phyloP scores from a whole-genome alignment of 2,113 vertebrate species.

The Benitochromis conjunctus region DNA sequence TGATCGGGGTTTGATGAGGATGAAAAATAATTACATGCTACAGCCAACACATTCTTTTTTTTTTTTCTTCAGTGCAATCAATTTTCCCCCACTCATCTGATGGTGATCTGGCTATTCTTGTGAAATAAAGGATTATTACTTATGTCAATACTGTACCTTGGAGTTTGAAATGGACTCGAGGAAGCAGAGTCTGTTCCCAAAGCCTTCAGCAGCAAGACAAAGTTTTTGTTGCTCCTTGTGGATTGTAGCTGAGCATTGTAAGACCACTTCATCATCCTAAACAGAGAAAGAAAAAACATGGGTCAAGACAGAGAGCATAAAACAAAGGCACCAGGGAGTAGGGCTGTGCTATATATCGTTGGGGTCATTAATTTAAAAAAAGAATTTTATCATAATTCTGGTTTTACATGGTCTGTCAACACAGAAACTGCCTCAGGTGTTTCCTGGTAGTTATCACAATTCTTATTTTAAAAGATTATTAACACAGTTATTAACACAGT shows the following conservation, averaged over 20 bases:
- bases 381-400: no score
- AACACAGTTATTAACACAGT: no score
- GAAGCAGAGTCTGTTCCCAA: conserved; percentile 96
- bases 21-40: neutral
- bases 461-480: no score
- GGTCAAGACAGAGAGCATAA: neutral
- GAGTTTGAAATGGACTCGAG: conserved; percentile 96
- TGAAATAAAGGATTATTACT: neutral
- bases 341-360: neutral
- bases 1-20: neutral
- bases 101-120: neutral
- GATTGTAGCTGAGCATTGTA: conserved; percentile 88
- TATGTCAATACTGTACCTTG: conserved; percentile 75
- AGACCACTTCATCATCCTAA: conserved; percentile 94
- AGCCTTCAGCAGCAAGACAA: conserved; percentile 94
- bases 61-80: neutral
- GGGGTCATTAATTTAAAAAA: neutral
- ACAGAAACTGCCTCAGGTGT: no score
- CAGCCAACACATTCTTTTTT: neutral
- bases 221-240: conserved; percentile 94
- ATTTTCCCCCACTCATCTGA: neutral
- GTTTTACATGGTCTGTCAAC: no score
- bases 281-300: conserved; percentile 2
- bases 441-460: no score
- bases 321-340: neutral